phyloP scores from a whole-genome alignment of 1,140 invertebrate species.

The Rhagoletis zephyria region DNA sequence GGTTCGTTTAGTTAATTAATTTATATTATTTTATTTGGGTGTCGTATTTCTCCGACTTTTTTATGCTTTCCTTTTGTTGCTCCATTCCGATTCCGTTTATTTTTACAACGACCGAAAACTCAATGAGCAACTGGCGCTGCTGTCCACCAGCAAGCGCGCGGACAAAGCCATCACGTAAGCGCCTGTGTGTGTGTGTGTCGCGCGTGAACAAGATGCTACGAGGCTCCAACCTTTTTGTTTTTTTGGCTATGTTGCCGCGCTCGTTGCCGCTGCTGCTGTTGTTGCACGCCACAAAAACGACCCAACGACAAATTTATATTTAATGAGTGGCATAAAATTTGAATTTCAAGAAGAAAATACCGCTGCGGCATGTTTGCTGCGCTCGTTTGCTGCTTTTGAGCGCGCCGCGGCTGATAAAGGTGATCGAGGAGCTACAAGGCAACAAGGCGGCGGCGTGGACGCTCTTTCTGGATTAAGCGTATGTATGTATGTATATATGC shows the following conservation, averaged over 20 bases:
- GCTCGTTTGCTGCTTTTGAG: slow-evolving; percentile 16
- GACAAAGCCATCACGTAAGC: background rate
- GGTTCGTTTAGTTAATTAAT: slow-evolving; percentile 73
- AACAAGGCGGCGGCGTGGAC: background rate
- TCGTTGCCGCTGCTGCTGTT: no score
- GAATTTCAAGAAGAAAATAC: slow-evolving; percentile 69
- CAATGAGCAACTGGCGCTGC: slow-evolving; percentile 2
- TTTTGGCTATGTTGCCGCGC: background rate
- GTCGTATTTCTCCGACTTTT: slow-evolving; percentile 62
- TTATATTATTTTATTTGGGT: slow-evolving; percentile 74
- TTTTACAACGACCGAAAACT: slow-evolving; percentile 9
- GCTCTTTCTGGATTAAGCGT: background rate
- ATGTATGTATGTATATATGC: background rate
- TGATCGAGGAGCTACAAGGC: background rate
- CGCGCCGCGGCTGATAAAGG: background rate
- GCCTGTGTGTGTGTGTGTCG: background rate
- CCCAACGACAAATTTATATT: slow-evolving; percentile 73
- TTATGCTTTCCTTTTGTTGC: slow-evolving; percentile 24
- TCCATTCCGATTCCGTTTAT: background rate
- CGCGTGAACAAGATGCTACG: background rate
- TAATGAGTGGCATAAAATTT: slow-evolving; percentile 74
- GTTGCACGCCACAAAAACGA: slow-evolving; percentile 54
- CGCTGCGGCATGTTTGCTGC: slow-evolving; percentile 47
- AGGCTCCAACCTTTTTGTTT: background rate
- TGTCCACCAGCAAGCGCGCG: background rate